These are phyloP conservation scores for Tortrix viridana DNA, from an alignment of 2,888 invertebrate species.

Conservation along the genomic window DNA sequence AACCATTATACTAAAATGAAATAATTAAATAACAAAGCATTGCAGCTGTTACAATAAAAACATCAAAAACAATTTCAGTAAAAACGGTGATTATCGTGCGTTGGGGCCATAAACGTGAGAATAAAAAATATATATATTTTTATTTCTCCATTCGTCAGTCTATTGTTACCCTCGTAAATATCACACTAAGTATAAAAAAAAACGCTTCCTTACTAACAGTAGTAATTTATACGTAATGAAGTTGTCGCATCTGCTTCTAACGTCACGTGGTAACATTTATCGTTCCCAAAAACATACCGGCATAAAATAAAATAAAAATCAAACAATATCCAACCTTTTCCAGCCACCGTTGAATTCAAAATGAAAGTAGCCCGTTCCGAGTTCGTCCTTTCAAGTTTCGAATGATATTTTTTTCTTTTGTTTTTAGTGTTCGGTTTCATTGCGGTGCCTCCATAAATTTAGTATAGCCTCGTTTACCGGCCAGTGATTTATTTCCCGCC, in stretches of 20 bases:
- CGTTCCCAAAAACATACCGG: slow-evolving; percentile 32
- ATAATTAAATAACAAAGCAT: slow-evolving; percentile 21
- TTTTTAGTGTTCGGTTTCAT: slow-evolving; percentile 59
- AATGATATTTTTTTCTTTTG: slow-evolving; percentile 64
- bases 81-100: slow-evolving; percentile 26
- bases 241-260: slow-evolving; percentile 75
- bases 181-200: slow-evolving; percentile 72
- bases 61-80: slow-evolving; percentile 20
- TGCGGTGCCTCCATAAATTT: slow-evolving; percentile 78
- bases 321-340: slow-evolving; percentile 16
- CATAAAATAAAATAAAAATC: slow-evolving; percentile 31
- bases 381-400: slow-evolving; percentile 50
- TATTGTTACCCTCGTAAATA: slow-evolving; percentile 67
- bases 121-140: slow-evolving; percentile 32
- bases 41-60: slow-evolving; percentile 29
- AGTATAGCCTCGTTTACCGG: slow-evolving; percentile 73
- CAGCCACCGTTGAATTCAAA: slow-evolving; percentile 4
- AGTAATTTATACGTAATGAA: slow-evolving; percentile 80
- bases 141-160: slow-evolving; percentile 33
- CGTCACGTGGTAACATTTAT: slow-evolving; percentile 62
- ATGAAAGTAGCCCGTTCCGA: slow-evolving; percentile 15
- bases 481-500: slow-evolving; percentile 82
- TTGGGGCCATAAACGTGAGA: slow-evolving; percentile 24
- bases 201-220: slow-evolving; percentile 79
- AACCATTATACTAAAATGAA: slow-evolving; percentile 6